Conservation (phyloP, 2,888 invertebrate species). For the Tachina grossa region DNA sequence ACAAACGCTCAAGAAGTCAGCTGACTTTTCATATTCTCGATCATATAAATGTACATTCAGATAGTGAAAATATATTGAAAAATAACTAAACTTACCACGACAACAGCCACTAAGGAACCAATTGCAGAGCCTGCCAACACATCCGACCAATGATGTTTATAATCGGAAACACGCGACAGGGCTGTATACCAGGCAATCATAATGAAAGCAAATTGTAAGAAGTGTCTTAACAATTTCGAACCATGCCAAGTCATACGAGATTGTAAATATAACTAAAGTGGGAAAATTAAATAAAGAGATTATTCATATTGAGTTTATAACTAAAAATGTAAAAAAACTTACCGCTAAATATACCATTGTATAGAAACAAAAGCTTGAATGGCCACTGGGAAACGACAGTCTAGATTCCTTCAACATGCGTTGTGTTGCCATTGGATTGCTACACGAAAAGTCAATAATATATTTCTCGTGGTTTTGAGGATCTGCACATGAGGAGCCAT, state of each 20-base stretch:
- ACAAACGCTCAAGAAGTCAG: background rate
- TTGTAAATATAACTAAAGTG: constrained; percentile 92
- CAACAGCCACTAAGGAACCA: constrained; percentile 87
- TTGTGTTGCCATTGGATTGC: constrained; percentile 83
- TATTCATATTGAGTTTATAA: background rate
- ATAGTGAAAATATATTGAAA: constrained; percentile 12
- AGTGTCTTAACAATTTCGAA: constrained; percentile 91
- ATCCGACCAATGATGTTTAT: constrained; percentile 99
- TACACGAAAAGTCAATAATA: constrained; percentile 89
- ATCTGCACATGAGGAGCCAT: constrained; percentile 84
- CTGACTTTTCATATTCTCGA: background rate
- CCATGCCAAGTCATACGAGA: constrained; percentile 91
- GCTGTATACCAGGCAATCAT: constrained; percentile 93
- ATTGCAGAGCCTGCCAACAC: constrained; percentile 92
- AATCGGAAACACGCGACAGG: constrained; percentile 96
- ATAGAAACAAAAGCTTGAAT: constrained; percentile 94
- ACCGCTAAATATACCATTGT: constrained; percentile 93
- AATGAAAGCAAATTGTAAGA: constrained; percentile 92
- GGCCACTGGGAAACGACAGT: constrained; percentile 95
- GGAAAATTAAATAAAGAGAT: background rate
- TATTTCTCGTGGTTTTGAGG: constrained; percentile 86
- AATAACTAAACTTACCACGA: constrained; percentile 86
- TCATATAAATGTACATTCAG: background rate
- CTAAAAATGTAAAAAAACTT: constrained; percentile 83
- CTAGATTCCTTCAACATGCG: constrained; percentile 89